Evolutionary conservation across 2,888 invertebrate genomes (phyloP).

Genomic region (Drosophila antonietae): DNA sequence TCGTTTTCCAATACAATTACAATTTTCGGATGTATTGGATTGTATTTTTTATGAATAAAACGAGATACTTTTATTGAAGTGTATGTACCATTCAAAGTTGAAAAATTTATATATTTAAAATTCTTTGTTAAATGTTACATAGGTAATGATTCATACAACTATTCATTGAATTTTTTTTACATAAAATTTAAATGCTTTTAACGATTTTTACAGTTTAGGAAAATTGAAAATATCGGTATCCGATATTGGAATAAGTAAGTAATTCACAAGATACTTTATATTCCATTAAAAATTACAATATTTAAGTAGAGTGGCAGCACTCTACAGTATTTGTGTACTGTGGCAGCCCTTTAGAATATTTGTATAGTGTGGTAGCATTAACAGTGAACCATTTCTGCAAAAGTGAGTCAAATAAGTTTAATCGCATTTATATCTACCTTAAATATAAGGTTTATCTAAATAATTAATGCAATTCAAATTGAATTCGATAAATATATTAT

Average conservation of each 20-base stretch:
- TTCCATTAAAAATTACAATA: not conserved
- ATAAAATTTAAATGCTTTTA: no score
- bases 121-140: not conserved
- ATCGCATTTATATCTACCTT: not conserved
- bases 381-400: conserved; percentile 40
- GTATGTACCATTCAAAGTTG: no score
- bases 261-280: not conserved
- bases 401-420: conserved; percentile 56
- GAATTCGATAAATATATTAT: not conserved
- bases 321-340: not conserved
- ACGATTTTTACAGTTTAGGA: no score
- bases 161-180: not conserved
- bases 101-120: no score
- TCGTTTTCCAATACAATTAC: not conserved
- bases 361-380: conserved; percentile 22
- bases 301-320: conserved; percentile 3
- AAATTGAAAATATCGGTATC: not conserved
- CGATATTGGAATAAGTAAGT: not conserved
- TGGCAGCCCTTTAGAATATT: conserved; percentile 17
- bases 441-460: not conserved
- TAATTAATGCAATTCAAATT: not conserved
- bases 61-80: no score
- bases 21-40: not conserved
- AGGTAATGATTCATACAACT: not conserved
- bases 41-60: not conserved